phyloP scores from a whole-genome alignment of 2,888 invertebrate species.

The Dromius quadrimaculatus region DNA sequence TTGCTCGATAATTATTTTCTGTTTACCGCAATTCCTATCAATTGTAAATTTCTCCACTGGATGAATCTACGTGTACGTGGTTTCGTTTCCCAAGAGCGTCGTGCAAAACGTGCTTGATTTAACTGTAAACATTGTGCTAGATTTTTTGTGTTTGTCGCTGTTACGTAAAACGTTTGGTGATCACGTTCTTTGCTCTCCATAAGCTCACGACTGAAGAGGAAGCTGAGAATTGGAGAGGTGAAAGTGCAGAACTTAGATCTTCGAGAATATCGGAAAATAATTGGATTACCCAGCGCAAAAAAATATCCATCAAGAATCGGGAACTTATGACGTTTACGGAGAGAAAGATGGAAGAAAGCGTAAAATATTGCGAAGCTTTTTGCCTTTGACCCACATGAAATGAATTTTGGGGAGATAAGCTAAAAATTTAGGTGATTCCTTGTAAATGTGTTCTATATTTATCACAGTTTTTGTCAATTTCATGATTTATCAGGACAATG shows the following conservation, averaged over 20 bases:
- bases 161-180: constrained; percentile 19
- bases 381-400: too few species aligned
- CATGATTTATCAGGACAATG: too few species aligned
- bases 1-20: too few species aligned
- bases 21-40: background rate
- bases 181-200: constrained; percentile 8
- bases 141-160: constrained; percentile 34
- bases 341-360: too few species aligned
- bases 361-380: too few species aligned
- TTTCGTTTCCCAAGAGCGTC: constrained; percentile 1
- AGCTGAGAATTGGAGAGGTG: background rate
- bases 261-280: constrained; percentile 21
- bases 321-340: too few species aligned
- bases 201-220: background rate
- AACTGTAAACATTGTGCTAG: constrained; percentile 9
- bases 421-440: too few species aligned
- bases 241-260: constrained; percentile 3
- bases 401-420: too few species aligned
- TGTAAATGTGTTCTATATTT: too few species aligned
- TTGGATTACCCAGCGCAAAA: constrained; percentile 20
- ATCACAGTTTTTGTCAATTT: too few species aligned
- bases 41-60: background rate
- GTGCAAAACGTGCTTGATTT: constrained; percentile 8
- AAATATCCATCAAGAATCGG: background rate
- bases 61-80: background rate